Conservation (phyloP, 2,888 invertebrate species). For the Drosophila helvetica region DNA sequence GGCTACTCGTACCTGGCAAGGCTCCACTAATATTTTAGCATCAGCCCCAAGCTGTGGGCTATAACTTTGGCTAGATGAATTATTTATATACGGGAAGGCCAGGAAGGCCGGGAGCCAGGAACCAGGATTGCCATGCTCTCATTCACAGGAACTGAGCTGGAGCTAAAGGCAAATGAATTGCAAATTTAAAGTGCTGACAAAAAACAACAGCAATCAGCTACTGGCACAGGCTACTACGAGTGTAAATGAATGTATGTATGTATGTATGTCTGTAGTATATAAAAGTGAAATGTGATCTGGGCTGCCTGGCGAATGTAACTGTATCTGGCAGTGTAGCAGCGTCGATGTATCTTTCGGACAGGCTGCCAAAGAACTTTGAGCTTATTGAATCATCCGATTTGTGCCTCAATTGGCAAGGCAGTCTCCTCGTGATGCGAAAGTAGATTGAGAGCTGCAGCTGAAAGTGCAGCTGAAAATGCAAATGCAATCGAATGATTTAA, state of each 20-base stretch:
- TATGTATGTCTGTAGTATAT: not conserved
- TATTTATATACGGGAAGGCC: slow-evolving; percentile 47
- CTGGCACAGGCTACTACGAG: too few species aligned
- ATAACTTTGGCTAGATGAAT: slow-evolving; percentile 56
- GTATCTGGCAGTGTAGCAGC: not conserved
- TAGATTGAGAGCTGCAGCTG: slow-evolving; percentile 39
- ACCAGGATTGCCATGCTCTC: not conserved
- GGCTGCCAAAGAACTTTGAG: slow-evolving; percentile 36
- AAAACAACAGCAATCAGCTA: not conserved
- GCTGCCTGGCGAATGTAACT: slow-evolving; percentile 6
- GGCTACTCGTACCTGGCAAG: slow-evolving; percentile 34
- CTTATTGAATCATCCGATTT: slow-evolving; percentile 74
- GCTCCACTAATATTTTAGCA: slow-evolving; percentile 65
- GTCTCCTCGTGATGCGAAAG: slow-evolving; percentile 57
- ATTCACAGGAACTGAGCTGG: not conserved
- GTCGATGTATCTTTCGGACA: slow-evolving; percentile 2
- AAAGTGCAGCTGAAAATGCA: slow-evolving; percentile 50
- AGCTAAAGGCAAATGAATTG: slow-evolving; percentile 30
- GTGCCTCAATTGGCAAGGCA: slow-evolving; percentile 59
- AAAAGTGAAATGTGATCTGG: slow-evolving; percentile 9
- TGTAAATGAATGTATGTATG: too few species aligned
- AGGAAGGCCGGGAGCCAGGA: not conserved
- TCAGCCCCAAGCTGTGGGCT: slow-evolving; percentile 46
- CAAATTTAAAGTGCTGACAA: slow-evolving; percentile 17
- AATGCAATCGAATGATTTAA: slow-evolving; percentile 66